phyloP scores from a whole-genome alignment of 2,888 invertebrate genomes.

The Sphaerophoria taeniata region DNA sequence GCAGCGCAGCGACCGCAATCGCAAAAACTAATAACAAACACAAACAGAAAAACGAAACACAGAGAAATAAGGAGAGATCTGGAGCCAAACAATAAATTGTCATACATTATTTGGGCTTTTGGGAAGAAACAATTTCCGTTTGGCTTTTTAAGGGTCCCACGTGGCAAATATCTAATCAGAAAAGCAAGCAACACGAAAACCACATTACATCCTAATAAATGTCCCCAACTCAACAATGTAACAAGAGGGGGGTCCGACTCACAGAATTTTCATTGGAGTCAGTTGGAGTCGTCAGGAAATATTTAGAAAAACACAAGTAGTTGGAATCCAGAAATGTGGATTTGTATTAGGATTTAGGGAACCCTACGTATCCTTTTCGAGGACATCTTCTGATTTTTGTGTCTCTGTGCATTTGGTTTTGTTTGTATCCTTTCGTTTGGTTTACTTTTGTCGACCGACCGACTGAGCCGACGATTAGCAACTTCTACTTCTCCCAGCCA shows the following conservation, averaged over 20 bases:
- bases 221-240: constrained; percentile 43
- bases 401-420: constrained; percentile 26
- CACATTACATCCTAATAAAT: constrained; percentile 71
- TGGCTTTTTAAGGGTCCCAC: constrained; percentile 70
- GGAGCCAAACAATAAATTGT: constrained; percentile 68
- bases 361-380: constrained; percentile 47
- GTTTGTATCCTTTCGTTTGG: constrained; percentile 8
- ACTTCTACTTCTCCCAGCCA: background rate
- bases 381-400: constrained; percentile 59
- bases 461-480: too few relatives aligned
- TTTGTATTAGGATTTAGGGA: background rate
- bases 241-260: background rate
- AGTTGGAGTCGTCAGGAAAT: background rate
- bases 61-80: background rate
- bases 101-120: constrained; percentile 66
- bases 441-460: background rate
- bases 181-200: constrained; percentile 72
- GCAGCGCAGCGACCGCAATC: background rate
- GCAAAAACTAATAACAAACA: constrained; percentile 9
- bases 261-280: background rate
- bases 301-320: constrained; percentile 3
- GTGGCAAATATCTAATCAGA: constrained; percentile 73
- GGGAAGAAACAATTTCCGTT: constrained; percentile 53
- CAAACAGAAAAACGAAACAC: background rate
- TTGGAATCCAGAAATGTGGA: background rate